These are phyloP conservation scores for Mustela lutreola DNA, from an alignment of 2,113 vertebrate genomes.

Conservation along the genomic window DNA sequence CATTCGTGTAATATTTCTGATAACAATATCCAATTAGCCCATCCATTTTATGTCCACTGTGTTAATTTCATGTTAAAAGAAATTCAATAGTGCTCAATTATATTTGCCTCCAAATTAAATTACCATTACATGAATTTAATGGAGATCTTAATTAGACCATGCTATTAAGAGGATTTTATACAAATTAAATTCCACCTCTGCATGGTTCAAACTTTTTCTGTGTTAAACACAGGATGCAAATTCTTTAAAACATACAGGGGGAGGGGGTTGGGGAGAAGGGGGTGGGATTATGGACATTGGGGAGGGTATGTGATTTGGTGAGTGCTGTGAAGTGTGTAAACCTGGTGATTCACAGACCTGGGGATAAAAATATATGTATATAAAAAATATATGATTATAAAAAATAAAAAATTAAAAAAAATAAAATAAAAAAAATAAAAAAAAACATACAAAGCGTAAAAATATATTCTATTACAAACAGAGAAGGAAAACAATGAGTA, in stretches of 20 bases:
- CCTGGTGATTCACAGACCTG: too few species aligned
- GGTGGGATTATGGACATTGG: too few species aligned
- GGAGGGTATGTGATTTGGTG: too few species aligned
- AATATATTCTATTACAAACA: slow-evolving; percentile 37
- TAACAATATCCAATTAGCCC: slow-evolving; percentile 71
- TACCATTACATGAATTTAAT: slow-evolving; percentile 79
- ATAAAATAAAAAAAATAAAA: too few species aligned
- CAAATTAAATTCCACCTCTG: slow-evolving; percentile 72
- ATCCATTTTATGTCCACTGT: slow-evolving; percentile 67
- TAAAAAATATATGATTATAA: too few species aligned
- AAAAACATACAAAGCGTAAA: slow-evolving; percentile 22
- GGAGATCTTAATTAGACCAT: slow-evolving; percentile 73
- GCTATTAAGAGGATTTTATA: slow-evolving; percentile 77
- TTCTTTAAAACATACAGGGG: slow-evolving; percentile 54
- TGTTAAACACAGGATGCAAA: slow-evolving; percentile 41
- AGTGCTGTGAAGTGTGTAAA: too few species aligned
- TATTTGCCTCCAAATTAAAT: slow-evolving; percentile 78
- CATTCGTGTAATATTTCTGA: slow-evolving; percentile 71
- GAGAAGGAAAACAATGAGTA: slow-evolving; percentile 27
- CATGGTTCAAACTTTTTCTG: slow-evolving; percentile 53
- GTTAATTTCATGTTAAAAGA: slow-evolving; percentile 81
- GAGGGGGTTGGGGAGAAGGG: too few species aligned
- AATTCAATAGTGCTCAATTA: slow-evolving; percentile 69
- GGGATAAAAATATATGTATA: too few species aligned
- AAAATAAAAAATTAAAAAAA: too few species aligned